These are phyloP conservation scores for Caenorhabditis sinica DNA, from an alignment of 2,888 invertebrate genomes.

Conservation along the genomic window DNA sequence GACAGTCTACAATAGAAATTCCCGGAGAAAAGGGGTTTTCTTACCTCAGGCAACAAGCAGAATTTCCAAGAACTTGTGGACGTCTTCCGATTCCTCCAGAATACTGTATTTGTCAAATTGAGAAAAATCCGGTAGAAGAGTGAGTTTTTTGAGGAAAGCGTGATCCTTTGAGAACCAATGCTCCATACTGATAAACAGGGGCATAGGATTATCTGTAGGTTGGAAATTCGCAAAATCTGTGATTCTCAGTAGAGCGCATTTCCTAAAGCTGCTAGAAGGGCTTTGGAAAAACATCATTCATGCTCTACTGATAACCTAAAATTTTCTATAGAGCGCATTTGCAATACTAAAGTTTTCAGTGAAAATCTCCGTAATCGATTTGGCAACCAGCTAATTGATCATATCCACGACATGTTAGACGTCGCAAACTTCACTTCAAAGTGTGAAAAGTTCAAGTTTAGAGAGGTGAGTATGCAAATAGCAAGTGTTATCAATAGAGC, in stretches of 20 bases:
- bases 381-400: conserved; percentile 16
- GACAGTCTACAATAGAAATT: conserved; percentile 39
- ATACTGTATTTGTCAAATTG: conserved; percentile 69
- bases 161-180: neutral
- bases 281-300: too few relatives aligned
- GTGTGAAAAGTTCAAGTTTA: conserved; percentile 31
- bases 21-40: conserved; percentile 60
- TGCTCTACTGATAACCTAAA: neutral
- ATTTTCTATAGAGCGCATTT: neutral
- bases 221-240: too few relatives aligned
- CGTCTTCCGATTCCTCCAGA: conserved; percentile 64
- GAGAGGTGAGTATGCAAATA: neutral
- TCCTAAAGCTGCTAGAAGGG: too few relatives aligned
- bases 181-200: too few relatives aligned
- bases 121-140: conserved; percentile 9
- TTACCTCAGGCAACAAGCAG: conserved; percentile 57
- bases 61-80: conserved; percentile 59
- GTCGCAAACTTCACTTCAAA: conserved; percentile 6
- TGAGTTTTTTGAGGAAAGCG: neutral
- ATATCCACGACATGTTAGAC: conserved; percentile 24
- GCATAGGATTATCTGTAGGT: too few relatives aligned
- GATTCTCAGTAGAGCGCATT: too few relatives aligned
- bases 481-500: too few relatives aligned
- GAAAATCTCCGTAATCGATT: conserved; percentile 23
- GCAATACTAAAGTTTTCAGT: conserved; percentile 9